A percentile compares a stretch with the other conserved stretches of the same genome.
These are phyloP conservation scores for Nematopogon swammerdamellus DNA, from an alignment of 2,888 invertebrate genomes.

Conservation along the genomic window DNA sequence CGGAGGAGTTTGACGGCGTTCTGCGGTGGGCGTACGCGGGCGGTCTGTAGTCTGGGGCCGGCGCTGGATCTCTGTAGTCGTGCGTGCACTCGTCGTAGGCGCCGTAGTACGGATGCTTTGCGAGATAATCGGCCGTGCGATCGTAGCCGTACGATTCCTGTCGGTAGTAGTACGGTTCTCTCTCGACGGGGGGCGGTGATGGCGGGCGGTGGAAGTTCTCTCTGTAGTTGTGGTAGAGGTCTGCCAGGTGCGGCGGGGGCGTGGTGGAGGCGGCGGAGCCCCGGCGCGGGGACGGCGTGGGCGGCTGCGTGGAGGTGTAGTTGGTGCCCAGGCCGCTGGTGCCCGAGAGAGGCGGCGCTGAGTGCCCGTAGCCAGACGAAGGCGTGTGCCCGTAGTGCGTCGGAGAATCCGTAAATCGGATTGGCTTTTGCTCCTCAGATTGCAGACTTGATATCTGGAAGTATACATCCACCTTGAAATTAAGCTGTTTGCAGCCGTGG, in stretches of 20 bases:
- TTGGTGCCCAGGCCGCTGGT: constrained; percentile 53
- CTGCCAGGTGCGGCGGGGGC: constrained; percentile 64
- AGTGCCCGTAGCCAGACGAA: constrained; percentile 47
- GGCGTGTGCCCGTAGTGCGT: constrained; percentile 62
- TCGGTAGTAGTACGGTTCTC: constrained; percentile 30
- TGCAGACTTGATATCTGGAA: constrained; percentile 41
- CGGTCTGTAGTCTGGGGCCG: constrained; percentile 32
- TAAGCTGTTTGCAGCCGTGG: too few relatives aligned
- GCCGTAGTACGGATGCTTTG: constrained; percentile 37
- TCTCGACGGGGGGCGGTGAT: constrained; percentile 29
- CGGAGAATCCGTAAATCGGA: constrained; percentile 73
- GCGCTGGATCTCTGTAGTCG: constrained; percentile 35
- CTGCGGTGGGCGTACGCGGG: constrained; percentile 63
- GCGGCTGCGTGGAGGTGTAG: constrained; percentile 46
- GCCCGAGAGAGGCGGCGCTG: constrained; percentile 46
- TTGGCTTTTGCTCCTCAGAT: constrained; percentile 59
- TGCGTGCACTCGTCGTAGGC: constrained; percentile 37
- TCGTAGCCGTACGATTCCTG: constrained; percentile 36
- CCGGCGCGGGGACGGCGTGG: constrained; percentile 66
- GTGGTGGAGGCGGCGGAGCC: constrained; percentile 62
- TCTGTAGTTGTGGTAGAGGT: constrained; percentile 52
- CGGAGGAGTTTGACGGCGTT: constrained; percentile 74
- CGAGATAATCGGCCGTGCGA: constrained; percentile 42
- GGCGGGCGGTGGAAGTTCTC: constrained; percentile 43
- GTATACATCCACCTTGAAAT: too few relatives aligned